Conservation (phyloP, 2,888 invertebrate species). For the Perizoma flavofasciatum region DNA sequence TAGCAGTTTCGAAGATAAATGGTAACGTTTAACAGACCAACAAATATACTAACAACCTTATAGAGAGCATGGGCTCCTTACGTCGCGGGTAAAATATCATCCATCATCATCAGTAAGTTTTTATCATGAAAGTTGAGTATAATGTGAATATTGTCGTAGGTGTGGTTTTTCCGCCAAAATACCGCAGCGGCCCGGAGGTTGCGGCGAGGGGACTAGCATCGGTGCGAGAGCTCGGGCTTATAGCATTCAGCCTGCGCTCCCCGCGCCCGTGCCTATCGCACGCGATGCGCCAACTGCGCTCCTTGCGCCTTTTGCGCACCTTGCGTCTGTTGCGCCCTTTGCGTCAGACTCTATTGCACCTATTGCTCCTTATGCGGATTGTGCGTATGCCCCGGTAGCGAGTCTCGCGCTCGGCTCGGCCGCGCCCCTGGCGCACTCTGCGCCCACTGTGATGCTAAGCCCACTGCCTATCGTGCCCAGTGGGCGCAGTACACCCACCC, state of each 20-base stretch:
- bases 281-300: conserved; percentile 22
- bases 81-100: conserved; percentile 5
- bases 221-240: conserved; percentile 76
- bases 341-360: conserved; percentile 22
- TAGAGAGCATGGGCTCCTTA: no score
- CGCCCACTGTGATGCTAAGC: conserved; percentile 32
- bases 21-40: no score
- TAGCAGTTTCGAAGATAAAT: no score
- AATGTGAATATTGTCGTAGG: conserved; percentile 54
- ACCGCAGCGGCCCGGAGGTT: conserved; percentile 79
- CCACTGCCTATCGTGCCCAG: conserved; percentile 36
- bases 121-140: conserved; percentile 4
- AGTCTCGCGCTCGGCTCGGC: conserved; percentile 8
- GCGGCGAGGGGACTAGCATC: conserved; percentile 87
- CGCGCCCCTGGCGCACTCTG: conserved; percentile 34
- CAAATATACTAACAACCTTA: no score
- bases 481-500: conserved; percentile 31
- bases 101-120: conserved; percentile 11
- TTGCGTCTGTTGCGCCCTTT: conserved; percentile 29
- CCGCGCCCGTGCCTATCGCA: conserved; percentile 34
- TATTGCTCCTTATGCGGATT: conserved; percentile 22
- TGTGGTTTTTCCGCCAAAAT: conserved; percentile 77
- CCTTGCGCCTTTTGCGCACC: conserved; percentile 34
- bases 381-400: conserved; percentile 17
- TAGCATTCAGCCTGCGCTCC: conserved; percentile 64